Evolutionary conservation across 2,888 invertebrate species (phyloP).

Genomic region (Amblyjoppa proteus): DNA sequence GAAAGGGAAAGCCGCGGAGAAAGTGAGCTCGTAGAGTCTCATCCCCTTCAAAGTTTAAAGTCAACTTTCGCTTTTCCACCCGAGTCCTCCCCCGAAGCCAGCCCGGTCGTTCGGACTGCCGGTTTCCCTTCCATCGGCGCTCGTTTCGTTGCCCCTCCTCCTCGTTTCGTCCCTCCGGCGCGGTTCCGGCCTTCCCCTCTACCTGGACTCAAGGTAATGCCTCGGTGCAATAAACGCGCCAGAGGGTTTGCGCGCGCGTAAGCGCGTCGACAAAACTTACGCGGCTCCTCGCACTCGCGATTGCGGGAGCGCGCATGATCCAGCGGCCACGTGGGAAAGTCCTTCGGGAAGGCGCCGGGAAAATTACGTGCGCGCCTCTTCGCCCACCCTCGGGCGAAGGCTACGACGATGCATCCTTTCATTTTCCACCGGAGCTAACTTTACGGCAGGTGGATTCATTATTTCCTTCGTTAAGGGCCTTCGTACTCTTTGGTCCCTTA

Average conservation of each 20-base stretch:
- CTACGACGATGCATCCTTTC: slow-evolving; percentile 55
- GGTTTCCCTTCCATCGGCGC: slow-evolving; percentile 44
- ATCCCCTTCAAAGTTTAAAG: slow-evolving; percentile 83
- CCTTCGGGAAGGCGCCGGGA: slow-evolving; percentile 49
- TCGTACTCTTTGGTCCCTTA: slow-evolving; percentile 6
- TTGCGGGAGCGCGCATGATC: slow-evolving; percentile 78
- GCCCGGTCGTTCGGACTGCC: slow-evolving; percentile 11
- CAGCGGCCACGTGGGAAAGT: slow-evolving; percentile 83
- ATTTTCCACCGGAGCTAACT: slow-evolving; percentile 24
- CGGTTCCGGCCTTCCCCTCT: slow-evolving; percentile 71
- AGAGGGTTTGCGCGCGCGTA: slow-evolving; percentile 53
- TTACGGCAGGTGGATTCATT: not conserved
- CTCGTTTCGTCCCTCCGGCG: slow-evolving; percentile 56
- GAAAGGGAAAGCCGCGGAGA: slow-evolving; percentile 61
- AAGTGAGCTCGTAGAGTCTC: slow-evolving; percentile 66
- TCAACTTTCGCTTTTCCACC: slow-evolving; percentile 81
- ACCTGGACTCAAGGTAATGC: slow-evolving; percentile 81
- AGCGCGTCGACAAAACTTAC: slow-evolving; percentile 77
- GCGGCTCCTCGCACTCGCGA: slow-evolving; percentile 50
- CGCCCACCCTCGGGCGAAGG: slow-evolving; percentile 13
- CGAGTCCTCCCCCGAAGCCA: slow-evolving; percentile 27
- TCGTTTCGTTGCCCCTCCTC: slow-evolving; percentile 72
- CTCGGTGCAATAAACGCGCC: slow-evolving; percentile 79
- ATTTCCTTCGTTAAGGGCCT: slow-evolving; percentile 8
- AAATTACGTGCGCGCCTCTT: slow-evolving; percentile 25